These are phyloP conservation scores for Erebia epiphron DNA, from an alignment of 2,888 invertebrate genomes.

Conservation along the genomic window DNA sequence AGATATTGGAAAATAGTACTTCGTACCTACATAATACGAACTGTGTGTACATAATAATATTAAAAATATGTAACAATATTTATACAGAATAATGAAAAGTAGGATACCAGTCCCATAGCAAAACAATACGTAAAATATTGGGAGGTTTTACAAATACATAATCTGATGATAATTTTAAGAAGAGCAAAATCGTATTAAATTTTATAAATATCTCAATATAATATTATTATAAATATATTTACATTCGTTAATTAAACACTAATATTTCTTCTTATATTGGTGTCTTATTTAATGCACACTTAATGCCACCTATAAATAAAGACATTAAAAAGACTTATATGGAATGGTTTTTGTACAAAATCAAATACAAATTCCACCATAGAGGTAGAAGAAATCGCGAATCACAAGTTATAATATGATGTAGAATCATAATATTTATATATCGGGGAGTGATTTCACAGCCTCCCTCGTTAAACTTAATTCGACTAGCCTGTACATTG, in stretches of 20 bases:
- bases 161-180: conserved; percentile 73
- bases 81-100: conserved; percentile 45
- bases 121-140: conserved; percentile 53
- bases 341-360: conserved; percentile 83
- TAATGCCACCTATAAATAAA: conserved; percentile 74
- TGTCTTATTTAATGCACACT: conserved; percentile 81
- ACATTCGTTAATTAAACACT: conserved; percentile 75
- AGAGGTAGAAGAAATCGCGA: conserved; percentile 69
- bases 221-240: conserved; percentile 83
- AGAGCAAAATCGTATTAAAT: conserved; percentile 81
- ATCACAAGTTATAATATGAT: conserved; percentile 70
- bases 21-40: conserved; percentile 60
- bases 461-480: conserved; percentile 49
- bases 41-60: conserved; percentile 48
- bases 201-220: conserved; percentile 82
- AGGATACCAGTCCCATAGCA: conserved; percentile 43
- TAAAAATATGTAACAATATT: conserved; percentile 47
- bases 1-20: conserved; percentile 59
- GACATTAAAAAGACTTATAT: conserved; percentile 74
- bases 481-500: conserved; percentile 78
- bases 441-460: conserved; percentile 44
- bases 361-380: conserved; percentile 74
- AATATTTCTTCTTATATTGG: conserved; percentile 78
- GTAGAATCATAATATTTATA: conserved; percentile 48
- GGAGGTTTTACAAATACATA: conserved; percentile 61